Percentiles rank a stretch among this genome's conserved stretches.
These are phyloP conservation scores for Tautogolabrus adspersus DNA, from an alignment of 2,113 vertebrate genomes.

Conservation along the genomic window DNA sequence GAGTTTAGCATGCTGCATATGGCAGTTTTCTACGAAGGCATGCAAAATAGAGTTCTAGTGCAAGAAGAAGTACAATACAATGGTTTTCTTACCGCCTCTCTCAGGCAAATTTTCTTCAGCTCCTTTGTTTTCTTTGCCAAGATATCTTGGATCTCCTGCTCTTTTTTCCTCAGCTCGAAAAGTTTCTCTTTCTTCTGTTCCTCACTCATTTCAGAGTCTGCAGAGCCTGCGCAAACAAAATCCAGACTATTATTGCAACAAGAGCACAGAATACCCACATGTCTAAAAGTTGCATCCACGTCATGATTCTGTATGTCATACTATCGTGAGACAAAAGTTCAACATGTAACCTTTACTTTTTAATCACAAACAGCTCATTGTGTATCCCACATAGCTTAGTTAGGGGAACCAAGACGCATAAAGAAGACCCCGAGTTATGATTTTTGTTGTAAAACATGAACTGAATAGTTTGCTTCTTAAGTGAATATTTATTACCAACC, in stretches of 20 bases:
- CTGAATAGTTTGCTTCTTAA: not conserved
- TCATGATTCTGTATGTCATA: not conserved
- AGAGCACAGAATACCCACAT: not conserved
- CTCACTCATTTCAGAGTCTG: constrained; percentile 93
- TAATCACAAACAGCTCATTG: not conserved
- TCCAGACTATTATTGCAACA: not conserved
- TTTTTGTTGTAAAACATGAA: not conserved
- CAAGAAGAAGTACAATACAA: not conserved
- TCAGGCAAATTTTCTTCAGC: constrained; percentile 94
- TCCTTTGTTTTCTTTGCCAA: constrained; percentile 93
- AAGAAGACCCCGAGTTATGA: not conserved
- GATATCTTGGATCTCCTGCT: constrained; percentile 91
- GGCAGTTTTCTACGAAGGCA: not conserved
- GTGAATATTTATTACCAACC: constrained; percentile 78
- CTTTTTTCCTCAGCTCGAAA: constrained; percentile 91
- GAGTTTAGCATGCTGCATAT: constrained; percentile 5
- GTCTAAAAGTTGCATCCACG: not conserved
- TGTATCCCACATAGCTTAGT: not conserved
- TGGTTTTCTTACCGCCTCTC: constrained; percentile 91
- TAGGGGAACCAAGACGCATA: not conserved
- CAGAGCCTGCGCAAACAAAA: constrained; percentile 86
- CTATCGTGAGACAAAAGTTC: not conserved
- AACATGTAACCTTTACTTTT: not conserved
- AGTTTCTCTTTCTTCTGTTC: constrained; percentile 97
- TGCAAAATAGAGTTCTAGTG: not conserved